Conservation (phyloP, 2,797 vertebrate genomes). For the Anas georgica region DNA sequence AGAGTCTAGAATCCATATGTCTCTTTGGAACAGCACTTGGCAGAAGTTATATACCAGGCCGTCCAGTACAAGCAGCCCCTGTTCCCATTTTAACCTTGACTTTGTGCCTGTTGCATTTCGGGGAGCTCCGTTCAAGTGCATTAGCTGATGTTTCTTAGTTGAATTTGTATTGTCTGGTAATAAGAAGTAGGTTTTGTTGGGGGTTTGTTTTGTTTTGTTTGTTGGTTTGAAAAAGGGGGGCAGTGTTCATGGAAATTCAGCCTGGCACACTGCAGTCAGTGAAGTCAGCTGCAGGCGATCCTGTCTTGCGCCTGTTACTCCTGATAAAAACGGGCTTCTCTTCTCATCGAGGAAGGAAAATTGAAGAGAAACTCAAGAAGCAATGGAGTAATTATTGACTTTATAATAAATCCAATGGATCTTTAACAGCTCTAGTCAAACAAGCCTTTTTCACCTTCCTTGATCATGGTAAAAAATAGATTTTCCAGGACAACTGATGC, state of each 20-base stretch:
- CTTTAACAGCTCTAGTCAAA: conserved; percentile 52
- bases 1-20: background rate
- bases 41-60: accelerated
- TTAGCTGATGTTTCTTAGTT: background rate
- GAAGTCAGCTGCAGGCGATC: background rate
- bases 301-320: background rate
- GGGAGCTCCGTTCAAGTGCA: background rate
- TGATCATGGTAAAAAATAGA: conserved; percentile 50
- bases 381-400: conserved; percentile 16
- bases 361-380: background rate
- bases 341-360: background rate
- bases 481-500: conserved; percentile 39
- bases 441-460: conserved; percentile 25
- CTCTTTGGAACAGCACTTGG: background rate
- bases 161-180: background rate
- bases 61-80: background rate
- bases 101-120: accelerated
- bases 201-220: background rate
- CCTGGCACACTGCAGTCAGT: background rate
- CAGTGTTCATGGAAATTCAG: background rate
- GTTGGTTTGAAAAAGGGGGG: too few relatives aligned
- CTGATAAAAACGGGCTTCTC: background rate
- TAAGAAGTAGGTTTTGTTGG: background rate
- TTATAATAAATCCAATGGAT: conserved; percentile 34
- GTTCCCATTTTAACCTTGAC: background rate